Percentiles rank a stretch among this genome's conserved stretches.
Evolutionary conservation across 2,113 vertebrate species (phyloP).

Genomic region (Zapus hudsonius): DNA sequence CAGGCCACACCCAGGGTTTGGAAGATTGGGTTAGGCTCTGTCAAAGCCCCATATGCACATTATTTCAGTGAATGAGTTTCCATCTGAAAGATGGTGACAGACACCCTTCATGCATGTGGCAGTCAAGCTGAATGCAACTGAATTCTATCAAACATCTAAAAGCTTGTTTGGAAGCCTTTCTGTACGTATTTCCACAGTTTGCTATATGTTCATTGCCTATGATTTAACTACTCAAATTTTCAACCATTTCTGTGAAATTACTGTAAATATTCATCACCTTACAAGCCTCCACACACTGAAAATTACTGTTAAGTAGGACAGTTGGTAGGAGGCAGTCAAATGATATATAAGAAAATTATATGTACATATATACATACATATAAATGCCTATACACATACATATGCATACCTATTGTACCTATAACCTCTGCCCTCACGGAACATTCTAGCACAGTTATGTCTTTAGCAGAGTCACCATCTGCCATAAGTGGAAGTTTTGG

Average conservation of each 20-base stretch:
- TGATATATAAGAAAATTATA: background rate
- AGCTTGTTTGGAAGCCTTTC: background rate
- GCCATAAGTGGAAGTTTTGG: background rate
- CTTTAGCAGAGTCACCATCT: background rate
- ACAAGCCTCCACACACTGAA: background rate
- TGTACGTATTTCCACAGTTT: background rate
- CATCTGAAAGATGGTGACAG: background rate
- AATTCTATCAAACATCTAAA: conserved; percentile 13
- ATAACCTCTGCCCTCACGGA: background rate
- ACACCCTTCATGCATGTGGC: background rate
- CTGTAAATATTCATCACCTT: background rate
- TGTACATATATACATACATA: too few relatives aligned
- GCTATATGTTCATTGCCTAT: background rate
- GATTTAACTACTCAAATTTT: background rate
- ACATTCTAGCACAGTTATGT: background rate
- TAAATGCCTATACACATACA: too few relatives aligned
- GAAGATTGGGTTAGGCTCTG: background rate
- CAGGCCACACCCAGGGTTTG: accelerated
- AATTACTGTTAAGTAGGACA: background rate
- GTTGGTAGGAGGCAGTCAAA: background rate
- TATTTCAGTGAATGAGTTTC: background rate
- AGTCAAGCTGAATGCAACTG: background rate
- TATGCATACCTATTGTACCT: background rate
- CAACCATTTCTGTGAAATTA: background rate
- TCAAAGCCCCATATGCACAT: background rate